A percentile compares a stretch with the other conserved stretches of the same genome.
phyloP scores from a whole-genome alignment of 2,888 invertebrate species.

The Morpho deidamia region DNA sequence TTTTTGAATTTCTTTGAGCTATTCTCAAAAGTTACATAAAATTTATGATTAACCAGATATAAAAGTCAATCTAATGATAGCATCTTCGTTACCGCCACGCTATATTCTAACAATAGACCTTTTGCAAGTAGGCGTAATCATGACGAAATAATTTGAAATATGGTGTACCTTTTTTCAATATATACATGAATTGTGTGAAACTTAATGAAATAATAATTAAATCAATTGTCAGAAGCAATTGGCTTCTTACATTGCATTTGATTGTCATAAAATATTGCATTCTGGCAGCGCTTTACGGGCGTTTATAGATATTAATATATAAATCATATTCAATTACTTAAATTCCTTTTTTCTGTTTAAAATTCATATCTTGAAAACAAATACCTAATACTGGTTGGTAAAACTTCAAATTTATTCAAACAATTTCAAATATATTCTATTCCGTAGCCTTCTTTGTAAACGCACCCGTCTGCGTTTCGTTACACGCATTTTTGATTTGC shows the following conservation, averaged over 20 bases:
- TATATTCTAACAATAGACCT: conserved; percentile 28
- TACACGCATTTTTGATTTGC: not conserved
- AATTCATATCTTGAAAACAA: too few relatives aligned
- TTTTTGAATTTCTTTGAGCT: not conserved
- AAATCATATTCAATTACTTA: too few relatives aligned
- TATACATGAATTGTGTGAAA: too few relatives aligned
- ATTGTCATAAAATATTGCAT: conserved; percentile 5
- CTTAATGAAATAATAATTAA: too few relatives aligned
- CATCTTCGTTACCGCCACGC: conserved; percentile 37
- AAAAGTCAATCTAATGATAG: conserved; percentile 22
- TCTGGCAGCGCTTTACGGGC: conserved; percentile 1
- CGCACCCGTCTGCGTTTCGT: not conserved
- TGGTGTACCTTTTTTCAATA: too few relatives aligned
- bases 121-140: conserved; percentile 27
- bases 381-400: not conserved
- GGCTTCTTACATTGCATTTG: not conserved
- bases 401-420: not conserved
- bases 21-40: not conserved
- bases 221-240: too few relatives aligned
- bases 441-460: not conserved
- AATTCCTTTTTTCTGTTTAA: too few relatives aligned
- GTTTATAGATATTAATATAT: not conserved
- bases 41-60: conserved; percentile 2
- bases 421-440: not conserved
- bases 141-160: conserved; percentile 31